Conservation (phyloP, 2,797 vertebrate species). For the Crax fasciolata region DNA sequence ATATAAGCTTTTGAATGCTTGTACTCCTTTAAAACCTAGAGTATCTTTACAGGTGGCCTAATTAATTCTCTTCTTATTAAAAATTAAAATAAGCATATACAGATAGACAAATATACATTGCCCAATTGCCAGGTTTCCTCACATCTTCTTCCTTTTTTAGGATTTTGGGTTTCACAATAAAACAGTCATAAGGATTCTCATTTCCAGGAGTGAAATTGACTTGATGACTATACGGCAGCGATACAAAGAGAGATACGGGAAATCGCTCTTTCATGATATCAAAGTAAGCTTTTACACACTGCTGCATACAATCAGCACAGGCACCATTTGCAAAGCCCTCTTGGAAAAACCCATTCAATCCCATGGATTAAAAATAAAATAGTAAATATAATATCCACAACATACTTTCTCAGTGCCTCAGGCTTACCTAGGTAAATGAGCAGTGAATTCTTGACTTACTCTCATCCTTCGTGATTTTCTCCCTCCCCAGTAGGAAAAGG, state of each 20-base stretch:
- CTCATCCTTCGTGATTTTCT: neutral
- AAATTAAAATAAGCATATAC: neutral
- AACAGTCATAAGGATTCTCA: slow-evolving; percentile 85
- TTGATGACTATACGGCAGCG: slow-evolving; percentile 81
- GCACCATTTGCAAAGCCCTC: neutral
- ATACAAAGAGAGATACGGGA: slow-evolving; percentile 86
- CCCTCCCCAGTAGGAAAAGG: neutral
- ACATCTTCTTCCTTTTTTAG: slow-evolving; percentile 56
- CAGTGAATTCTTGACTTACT: neutral
- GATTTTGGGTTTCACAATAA: slow-evolving; percentile 87
- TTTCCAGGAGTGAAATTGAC: slow-evolving; percentile 86
- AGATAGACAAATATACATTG: neutral
- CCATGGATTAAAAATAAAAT: neutral
- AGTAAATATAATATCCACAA: neutral
- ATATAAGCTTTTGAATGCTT: neutral
- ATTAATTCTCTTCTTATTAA: neutral
- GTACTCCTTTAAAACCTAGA: neutral
- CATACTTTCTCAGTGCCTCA: neutral
- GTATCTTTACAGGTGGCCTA: neutral
- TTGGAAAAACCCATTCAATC: neutral
- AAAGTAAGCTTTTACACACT: slow-evolving; percentile 77
- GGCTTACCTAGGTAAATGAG: neutral
- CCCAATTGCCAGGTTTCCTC: neutral
- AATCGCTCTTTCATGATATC: slow-evolving; percentile 85
- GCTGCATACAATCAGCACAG: neutral